Base-by-base conservation (phyloP, 1,140 invertebrate species). In the Temnothorax curvispinosus region DNA sequence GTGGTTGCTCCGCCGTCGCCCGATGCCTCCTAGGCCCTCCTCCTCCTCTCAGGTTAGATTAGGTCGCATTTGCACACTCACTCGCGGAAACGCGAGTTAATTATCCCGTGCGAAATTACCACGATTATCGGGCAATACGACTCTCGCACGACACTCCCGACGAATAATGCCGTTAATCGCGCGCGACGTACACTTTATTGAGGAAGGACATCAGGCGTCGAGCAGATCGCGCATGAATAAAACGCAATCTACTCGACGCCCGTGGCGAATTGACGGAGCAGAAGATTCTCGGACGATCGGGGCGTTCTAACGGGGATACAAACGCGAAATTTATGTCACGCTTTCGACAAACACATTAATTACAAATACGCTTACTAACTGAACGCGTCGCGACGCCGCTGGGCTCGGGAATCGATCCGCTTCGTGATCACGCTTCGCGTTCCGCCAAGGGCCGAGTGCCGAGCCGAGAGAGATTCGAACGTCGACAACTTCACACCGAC, bases 1-100 rank as follows among this genome's bases (percentile, higher is more conserved):
- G 11, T 21, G 15, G 13, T 60, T 75, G 35, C 72, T 75, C 5
- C 54, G 11, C 3, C n/a, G 13, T 27, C 4, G 54, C 54, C 72
- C 3, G 52, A 75, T 58, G 52, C 52, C 52, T 15, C 35, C n/a
- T 0, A 13, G 35, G 2, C n/a, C 72, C 18, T 41, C 54, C 13
- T 27, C 72, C 38, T 75, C 38, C 35, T 44, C 38, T 27, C 72
- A 41, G 7, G 7, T 58, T 9, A 65, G 27, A 2, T 58, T 18
- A 65, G 35, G 9, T 27, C 7, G n/a, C 54, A 27, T 15, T 41
- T 21, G n/a, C 13, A 27, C 54, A 41, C 54, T 58, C 54, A 75
- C 54, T 75, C 72, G 54, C 54, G 52, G 5, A 72, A 72, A 72
- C 2, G 50, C 3, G 13, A 50, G 4, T 41, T 75, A 74, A 74